Conservation (phyloP, 2,797 vertebrate genomes). For the Cynopterus sphinx region DNA sequence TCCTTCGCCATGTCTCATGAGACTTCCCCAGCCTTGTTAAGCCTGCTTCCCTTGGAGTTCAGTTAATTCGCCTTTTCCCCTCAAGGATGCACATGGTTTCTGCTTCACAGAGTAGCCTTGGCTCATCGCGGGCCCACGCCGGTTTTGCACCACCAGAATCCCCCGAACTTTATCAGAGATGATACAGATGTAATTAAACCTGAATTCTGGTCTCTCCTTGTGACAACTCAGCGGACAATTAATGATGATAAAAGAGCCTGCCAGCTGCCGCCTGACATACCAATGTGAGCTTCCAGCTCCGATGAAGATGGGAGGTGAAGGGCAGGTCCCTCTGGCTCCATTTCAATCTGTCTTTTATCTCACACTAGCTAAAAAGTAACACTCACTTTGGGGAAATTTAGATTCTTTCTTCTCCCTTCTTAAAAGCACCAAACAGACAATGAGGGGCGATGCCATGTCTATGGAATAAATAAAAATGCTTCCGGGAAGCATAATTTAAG, state of each 20-base stretch:
- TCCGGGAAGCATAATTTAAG: conserved; percentile 44
- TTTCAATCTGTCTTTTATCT: conserved; percentile 77
- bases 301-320: conserved; percentile 63
- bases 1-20: background rate
- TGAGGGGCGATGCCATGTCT: conserved; percentile 6
- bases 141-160: conserved; percentile 42
- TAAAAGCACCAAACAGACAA: conserved; percentile 52
- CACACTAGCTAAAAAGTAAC: conserved; percentile 63
- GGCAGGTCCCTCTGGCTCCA: conserved; percentile 69
- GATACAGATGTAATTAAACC: conserved; percentile 78
- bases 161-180: conserved; percentile 62
- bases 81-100: background rate
- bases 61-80: conserved; percentile 7
- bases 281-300: conserved; percentile 45
- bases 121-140: background rate
- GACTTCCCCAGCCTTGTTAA: background rate
- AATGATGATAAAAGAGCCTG: conserved; percentile 79
- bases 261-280: conserved; percentile 76
- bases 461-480: conserved; percentile 57
- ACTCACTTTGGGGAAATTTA: conserved; percentile 71
- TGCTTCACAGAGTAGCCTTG: background rate
- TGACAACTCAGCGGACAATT: conserved; percentile 77
- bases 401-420: conserved; percentile 67
- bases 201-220: conserved; percentile 69
- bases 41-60: background rate